Base-by-base conservation (phyloP, 2,113 vertebrate species). In the Megaptera novaeangliae region DNA sequence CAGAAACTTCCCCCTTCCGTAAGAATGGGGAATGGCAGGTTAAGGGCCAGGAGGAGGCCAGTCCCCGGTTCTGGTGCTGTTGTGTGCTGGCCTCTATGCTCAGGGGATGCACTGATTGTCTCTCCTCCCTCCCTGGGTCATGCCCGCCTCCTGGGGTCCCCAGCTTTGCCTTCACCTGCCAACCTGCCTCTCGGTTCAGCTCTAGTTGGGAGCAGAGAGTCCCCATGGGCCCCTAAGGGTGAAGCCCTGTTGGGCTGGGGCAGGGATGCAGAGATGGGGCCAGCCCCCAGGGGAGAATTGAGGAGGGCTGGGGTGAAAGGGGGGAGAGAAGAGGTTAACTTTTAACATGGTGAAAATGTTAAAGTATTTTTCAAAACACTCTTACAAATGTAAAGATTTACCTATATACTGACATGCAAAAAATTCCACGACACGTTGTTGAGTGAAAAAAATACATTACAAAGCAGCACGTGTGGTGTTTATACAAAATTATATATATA, bases 121-220 rank as follows among this genome's bases (percentile, higher is more conserved):
- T 75, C 69, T 55, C 27, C 44, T 61, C 8, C 31, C 57, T 86
- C 34, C 72, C 88, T 66, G 69, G 92, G 95, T 96, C 95, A 82
- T 97, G 78, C 88, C 93, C 0, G 59, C 96, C 96, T 91, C 96
- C 95, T 96, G 97, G 92, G 96, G 86, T 93, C 93, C 83, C 86
- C 94, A 83, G 83, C 89, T 83, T 97, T 23, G 15, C 86, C 78
- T 95, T 89, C 44, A 0, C 89, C 88, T 80, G 82, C 68, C 91
- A 97, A 25, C n/a, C 89, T 96, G 95, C 86, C 95, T 98, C 95
- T 98, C 21, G 25, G 97, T 97, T 97, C 98, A 97, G 98, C 98
- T 98, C 97, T 97, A 97, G 64, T 97, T 98, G 98, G 96, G 95
- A 98, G 90, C 89, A 97, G 96, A 97, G 95, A 90, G 97, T 97